Percentiles rank a stretch among this genome's conserved stretches.
phyloP scores from a whole-genome alignment of 2,888 invertebrate species.

The Dinocampus coccinellae region DNA sequence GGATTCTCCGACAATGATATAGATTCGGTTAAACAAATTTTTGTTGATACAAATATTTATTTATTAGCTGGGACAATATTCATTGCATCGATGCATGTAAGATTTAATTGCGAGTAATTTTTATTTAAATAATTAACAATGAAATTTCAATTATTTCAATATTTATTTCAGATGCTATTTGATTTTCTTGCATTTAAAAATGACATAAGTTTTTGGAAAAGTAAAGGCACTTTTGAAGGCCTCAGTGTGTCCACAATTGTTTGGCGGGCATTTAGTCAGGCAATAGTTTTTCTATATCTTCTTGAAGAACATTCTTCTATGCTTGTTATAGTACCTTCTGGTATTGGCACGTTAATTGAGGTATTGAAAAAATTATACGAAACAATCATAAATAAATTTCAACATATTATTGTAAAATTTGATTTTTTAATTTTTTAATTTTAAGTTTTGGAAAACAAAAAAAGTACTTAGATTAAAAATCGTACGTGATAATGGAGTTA shows the following conservation, averaged over 20 bases:
- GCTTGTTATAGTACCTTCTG: constrained; percentile 88
- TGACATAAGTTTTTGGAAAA: constrained; percentile 95
- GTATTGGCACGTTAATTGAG: constrained; percentile 90
- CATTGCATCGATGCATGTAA: constrained; percentile 93
- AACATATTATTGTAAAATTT: neutral
- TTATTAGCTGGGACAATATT: constrained; percentile 90
- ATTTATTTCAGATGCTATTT: constrained; percentile 83
- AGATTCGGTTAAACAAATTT: constrained; percentile 96
- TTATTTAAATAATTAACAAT: constrained; percentile 14
- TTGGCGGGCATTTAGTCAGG: constrained; percentile 95
- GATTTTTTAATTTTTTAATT: constrained; percentile 37
- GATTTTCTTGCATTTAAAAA: constrained; percentile 98
- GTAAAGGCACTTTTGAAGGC: constrained; percentile 87
- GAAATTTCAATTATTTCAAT: neutral
- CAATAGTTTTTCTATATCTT: constrained; percentile 91
- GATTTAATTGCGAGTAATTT: constrained; percentile 63
- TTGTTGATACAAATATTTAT: constrained; percentile 95
- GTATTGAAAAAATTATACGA: constrained; percentile 68
- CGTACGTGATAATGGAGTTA: constrained; percentile 62
- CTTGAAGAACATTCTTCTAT: constrained; percentile 93
- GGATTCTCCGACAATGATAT: constrained; percentile 95
- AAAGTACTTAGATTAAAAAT: constrained; percentile 88
- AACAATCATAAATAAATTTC: constrained; percentile 18
- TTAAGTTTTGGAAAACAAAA: constrained; percentile 92
- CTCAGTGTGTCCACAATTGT: constrained; percentile 89